A percentile compares a stretch with the other conserved stretches of the same genome.
Evolutionary conservation across 2,113 vertebrate species (phyloP).

Genomic region (Hippocampus zosterae): DNA sequence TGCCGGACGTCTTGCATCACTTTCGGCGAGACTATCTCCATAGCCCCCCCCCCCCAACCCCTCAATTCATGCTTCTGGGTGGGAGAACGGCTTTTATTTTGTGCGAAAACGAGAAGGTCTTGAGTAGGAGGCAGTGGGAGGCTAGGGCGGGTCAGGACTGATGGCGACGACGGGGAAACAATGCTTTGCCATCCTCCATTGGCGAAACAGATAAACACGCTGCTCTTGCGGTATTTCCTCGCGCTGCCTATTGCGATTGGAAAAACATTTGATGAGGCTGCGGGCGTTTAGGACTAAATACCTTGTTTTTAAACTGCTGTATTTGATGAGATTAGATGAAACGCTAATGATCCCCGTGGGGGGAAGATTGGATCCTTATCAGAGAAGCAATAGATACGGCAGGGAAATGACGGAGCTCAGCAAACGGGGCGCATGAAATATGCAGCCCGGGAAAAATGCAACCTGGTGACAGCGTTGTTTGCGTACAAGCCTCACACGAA

Average conservation of each 20-base stretch:
- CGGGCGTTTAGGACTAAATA: conserved; percentile 42
- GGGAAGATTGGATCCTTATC: conserved; percentile 36
- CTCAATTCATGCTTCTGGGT: conserved; percentile 26
- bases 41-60: conserved; percentile 7
- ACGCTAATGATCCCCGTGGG: conserved; percentile 51
- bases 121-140: conserved; percentile 1
- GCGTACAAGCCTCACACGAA: conserved; percentile 6
- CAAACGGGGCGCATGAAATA: conserved; percentile 38
- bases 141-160: not conserved
- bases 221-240: conserved; percentile 27
- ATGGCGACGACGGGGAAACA: not conserved
- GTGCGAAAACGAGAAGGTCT: conserved; percentile 24
- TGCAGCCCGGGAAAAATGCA: conserved; percentile 17
- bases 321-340: conserved; percentile 56
- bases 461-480: not conserved
- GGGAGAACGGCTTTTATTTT: conserved; percentile 45
- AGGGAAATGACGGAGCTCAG: conserved; percentile 21
- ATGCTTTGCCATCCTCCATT: not conserved
- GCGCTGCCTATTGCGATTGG: conserved; percentile 19
- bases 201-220: not conserved
- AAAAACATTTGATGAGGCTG: conserved; percentile 38
- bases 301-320: conserved; percentile 41
- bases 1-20: conserved; percentile 24
- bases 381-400: conserved; percentile 26
- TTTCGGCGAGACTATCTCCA: conserved; percentile 38